Percentiles rank a stretch among this genome's conserved stretches.
phyloP scores from a whole-genome alignment of 2,888 invertebrate species.

The Dorcus hopei region DNA sequence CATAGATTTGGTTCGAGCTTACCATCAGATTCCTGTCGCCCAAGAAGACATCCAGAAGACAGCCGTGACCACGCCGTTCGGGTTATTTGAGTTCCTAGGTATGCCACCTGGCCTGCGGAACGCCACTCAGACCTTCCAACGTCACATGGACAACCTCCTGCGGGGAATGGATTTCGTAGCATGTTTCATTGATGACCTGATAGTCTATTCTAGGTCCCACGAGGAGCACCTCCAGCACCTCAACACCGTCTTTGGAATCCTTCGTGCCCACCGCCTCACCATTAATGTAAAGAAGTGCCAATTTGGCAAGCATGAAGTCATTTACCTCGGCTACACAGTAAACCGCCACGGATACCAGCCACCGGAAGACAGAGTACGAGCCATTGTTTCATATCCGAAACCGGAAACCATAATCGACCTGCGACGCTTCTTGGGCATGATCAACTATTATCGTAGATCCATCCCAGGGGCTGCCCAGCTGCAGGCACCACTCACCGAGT shows the following conservation, averaged over 20 bases:
- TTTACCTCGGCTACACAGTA: no score
- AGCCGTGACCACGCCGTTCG: constrained; percentile 27
- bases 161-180: constrained; percentile 35
- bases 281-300: no score
- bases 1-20: constrained; percentile 39
- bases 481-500: background rate
- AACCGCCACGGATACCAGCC: no score
- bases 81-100: constrained; percentile 31
- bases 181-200: constrained; percentile 6
- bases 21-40: constrained; percentile 37
- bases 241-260: background rate
- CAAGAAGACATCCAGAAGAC: constrained; percentile 35
- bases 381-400: no score
- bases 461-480: background rate
- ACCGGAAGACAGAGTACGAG: no score
- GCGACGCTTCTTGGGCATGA: no score
- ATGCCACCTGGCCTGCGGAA: constrained; percentile 42
- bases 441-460: no score
- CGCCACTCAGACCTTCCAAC: constrained; percentile 32
- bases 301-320: no score
- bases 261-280: background rate
- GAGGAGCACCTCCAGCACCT: background rate
- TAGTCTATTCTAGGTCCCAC: background rate
- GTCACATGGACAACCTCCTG: constrained; percentile 27
- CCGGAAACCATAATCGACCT: no score